These are phyloP conservation scores for Leucopsar rothschildi DNA, from an alignment of 2,113 vertebrate genomes.

Conservation along the genomic window DNA sequence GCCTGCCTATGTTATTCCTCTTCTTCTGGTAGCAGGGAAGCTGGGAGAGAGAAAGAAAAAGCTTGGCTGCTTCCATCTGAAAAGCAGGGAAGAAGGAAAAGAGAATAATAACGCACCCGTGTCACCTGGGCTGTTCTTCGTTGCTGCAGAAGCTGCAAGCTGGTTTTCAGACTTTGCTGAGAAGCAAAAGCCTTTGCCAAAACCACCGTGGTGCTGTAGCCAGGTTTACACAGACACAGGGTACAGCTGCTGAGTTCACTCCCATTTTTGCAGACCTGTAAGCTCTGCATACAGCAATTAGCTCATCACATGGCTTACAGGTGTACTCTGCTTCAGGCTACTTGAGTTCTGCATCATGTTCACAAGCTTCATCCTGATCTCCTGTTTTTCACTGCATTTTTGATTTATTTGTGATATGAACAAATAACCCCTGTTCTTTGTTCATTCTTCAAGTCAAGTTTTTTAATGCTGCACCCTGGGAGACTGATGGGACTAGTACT, in stretches of 20 bases:
- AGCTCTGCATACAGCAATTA: neutral
- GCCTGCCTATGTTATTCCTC: neutral
- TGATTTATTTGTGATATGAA: neutral
- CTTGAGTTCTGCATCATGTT: neutral
- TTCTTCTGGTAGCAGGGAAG: neutral
- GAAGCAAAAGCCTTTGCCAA: neutral
- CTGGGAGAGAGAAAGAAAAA: neutral
- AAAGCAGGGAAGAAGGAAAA: neutral
- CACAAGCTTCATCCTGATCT: neutral
- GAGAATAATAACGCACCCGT: rapidly evolving
- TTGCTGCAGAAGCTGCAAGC: neutral
- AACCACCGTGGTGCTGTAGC: neutral
- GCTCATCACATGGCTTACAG: neutral
- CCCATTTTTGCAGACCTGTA: neutral
- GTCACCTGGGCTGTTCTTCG: neutral
- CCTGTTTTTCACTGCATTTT: neutral
- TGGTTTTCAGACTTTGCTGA: neutral
- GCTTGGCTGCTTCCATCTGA: neutral
- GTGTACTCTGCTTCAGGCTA: neutral
- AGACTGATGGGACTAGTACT: neutral
- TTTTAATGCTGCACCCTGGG: neutral
- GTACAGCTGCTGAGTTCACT: neutral
- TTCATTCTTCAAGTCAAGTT: neutral
- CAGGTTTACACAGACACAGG: neutral
- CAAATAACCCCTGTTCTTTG: neutral